Evolutionary conservation across 2,113 vertebrate genomes (phyloP).

Genomic region (Proteles cristata): DNA sequence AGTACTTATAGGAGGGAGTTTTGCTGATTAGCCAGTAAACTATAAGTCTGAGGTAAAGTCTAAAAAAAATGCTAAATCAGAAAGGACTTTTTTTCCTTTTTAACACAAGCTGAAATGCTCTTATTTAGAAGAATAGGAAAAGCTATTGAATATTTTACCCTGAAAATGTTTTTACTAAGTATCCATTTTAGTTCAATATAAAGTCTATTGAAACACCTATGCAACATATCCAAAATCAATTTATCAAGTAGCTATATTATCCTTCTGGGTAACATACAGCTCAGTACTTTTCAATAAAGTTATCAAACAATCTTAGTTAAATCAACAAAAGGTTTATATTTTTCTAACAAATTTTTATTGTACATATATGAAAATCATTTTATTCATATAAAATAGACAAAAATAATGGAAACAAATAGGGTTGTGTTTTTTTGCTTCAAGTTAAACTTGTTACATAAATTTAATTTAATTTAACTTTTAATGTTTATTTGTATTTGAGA

Average conservation of each 20-base stretch:
- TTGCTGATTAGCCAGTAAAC: constrained; percentile 52
- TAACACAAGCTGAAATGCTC: not conserved
- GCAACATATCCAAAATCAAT: not conserved
- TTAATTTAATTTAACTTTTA: not conserved
- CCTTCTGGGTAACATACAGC: not conserved
- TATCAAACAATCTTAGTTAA: not conserved
- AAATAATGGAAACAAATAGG: not conserved
- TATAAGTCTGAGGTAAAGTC: not conserved
- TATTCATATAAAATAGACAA: not conserved
- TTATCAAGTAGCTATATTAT: not conserved
- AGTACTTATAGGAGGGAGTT: not conserved
- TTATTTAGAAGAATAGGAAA: constrained; percentile 4
- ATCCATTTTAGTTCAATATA: constrained; percentile 23
- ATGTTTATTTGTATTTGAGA: too few relatives aligned
- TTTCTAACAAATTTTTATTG: not conserved
- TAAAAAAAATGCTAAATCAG: constrained; percentile 34
- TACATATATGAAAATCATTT: not conserved
- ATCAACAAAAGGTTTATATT: not conserved
- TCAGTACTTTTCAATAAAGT: not conserved
- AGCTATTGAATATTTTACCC: not conserved
- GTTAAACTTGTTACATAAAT: not conserved
- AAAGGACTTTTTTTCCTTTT: not conserved
- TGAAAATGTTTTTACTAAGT: not conserved
- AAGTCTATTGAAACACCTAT: not conserved
- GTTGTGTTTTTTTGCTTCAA: not conserved